Conservation (phyloP, 2,113 vertebrate species). For the Microtus ochrogaster region DNA sequence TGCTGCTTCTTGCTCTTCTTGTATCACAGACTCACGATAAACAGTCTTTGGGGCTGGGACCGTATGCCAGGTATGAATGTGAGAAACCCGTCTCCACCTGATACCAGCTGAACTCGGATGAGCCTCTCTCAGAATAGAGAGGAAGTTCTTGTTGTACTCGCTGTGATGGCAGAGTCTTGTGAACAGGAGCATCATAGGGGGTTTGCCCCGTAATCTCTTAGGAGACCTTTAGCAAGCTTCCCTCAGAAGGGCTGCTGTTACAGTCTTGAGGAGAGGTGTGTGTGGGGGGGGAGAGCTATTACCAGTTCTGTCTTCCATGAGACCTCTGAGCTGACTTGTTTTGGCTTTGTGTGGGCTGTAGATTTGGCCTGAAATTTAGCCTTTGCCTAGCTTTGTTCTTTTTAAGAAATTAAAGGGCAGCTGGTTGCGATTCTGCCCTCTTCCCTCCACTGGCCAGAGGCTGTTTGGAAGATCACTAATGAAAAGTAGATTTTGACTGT, state of each 20-base stretch:
- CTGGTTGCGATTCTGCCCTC: neutral
- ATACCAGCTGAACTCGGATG: neutral
- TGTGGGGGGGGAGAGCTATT: neutral
- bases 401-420: neutral
- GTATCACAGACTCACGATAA: neutral
- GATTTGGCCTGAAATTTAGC: neutral
- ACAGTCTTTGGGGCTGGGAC: neutral
- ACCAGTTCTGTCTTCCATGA: neutral
- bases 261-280: neutral
- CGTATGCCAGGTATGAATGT: neutral
- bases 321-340: neutral
- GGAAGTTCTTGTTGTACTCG: constrained; percentile 12
- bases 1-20: neutral
- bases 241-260: neutral
- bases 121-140: neutral
- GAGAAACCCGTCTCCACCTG: neutral
- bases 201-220: neutral
- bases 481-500: too few species aligned
- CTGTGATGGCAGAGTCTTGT: neutral
- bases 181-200: neutral
- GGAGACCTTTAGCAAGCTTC: neutral
- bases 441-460: neutral
- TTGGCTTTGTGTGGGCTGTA: neutral
- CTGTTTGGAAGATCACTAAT: neutral
- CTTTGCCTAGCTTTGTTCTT: neutral